phyloP scores from a whole-genome alignment of 2,888 invertebrate genomes.

The Plebejus melissa region DNA sequence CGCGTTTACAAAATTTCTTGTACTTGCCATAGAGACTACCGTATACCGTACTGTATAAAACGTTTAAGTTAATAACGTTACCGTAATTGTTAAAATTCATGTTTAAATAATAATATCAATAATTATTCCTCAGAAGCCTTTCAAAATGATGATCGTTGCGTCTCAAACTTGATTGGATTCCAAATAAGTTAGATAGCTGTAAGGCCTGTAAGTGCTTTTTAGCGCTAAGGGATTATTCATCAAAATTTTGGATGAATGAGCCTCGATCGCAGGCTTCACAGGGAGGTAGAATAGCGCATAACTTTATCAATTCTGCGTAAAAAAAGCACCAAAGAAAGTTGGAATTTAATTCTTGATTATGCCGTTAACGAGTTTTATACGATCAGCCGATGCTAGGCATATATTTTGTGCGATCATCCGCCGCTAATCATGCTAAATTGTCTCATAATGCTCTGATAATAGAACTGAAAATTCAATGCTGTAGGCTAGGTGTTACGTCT shows the following conservation, averaged over 20 bases:
- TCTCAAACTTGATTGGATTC: not conserved
- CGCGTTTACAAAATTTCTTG: too few relatives aligned
- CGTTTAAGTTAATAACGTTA: too few relatives aligned
- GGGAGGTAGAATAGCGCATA: not conserved
- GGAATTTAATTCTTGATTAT: constrained; percentile 17
- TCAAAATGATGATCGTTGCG: not conserved
- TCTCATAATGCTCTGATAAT: not conserved
- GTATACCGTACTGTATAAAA: too few relatives aligned
- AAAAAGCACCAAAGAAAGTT: constrained; percentile 20
- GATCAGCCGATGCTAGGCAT: not conserved
- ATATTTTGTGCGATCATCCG: not conserved
- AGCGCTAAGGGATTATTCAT: not conserved
- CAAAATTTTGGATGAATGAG: not conserved
- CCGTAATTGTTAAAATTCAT: too few relatives aligned
- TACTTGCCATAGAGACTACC: too few relatives aligned
- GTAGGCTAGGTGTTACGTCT: constrained; percentile 4
- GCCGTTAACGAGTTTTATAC: constrained; percentile 25
- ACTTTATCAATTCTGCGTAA: not conserved
- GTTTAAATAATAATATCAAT: too few relatives aligned
- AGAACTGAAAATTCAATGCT: constrained; percentile 2
- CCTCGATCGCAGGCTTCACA: not conserved
- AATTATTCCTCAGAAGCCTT: too few relatives aligned
- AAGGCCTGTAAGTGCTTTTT: too few relatives aligned
- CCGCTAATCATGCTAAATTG: not conserved
- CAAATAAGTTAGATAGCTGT: not conserved